Base-by-base conservation (phyloP, 2,888 invertebrate genomes). In the Agriotes lineatus region DNA sequence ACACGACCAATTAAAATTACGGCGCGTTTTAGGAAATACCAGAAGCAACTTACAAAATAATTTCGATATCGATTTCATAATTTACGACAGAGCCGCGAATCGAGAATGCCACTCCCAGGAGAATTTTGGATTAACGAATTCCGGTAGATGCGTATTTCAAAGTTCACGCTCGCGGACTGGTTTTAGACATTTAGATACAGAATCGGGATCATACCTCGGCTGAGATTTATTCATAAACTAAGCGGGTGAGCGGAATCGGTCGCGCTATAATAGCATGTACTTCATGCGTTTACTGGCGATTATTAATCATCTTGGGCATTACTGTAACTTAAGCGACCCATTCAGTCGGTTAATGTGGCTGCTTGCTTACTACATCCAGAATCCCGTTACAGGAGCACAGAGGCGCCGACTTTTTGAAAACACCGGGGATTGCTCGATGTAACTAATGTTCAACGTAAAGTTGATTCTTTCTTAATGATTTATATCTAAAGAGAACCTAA, bases 271-370 rank as follows among this genome's bases (percentile, higher is more conserved):
- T 33, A 52, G 52, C 33, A 52, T 33, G 33, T 33, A 52, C 16
- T 52, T 52, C 18, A 52, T 52, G 33, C 52, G 35, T 52, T 52
- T 52, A 52, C 52, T 16, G 33, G 52, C 33, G 52, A 52, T 52
- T 52, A 52, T 52, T 52, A 52, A 52, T 52, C 52, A 52, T 52
- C 52, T 52, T 33, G 33, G 18, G 33, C 52, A 52, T 52, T 52
- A 52, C 52, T 33, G 52, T 18, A 52, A 52, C 52, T 33, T 52
- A 52, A 33, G 45, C 19, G 52, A 33, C 52, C 25, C 52, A 35
- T 52, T 52, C 35, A 52, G 33, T 52, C 52, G 18, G 18, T 30
- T 52, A 52, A 52, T 52, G 52, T 33, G 14, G 52, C 52, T 52
- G 52, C 33, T 33, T 52, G 33, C 33, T 52, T 50, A 33, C 33